Percentiles rank a stretch among this genome's conserved stretches.
These are phyloP conservation scores for Celastrina argiolus DNA, from an alignment of 2,888 invertebrate species.

Conservation along the genomic window DNA sequence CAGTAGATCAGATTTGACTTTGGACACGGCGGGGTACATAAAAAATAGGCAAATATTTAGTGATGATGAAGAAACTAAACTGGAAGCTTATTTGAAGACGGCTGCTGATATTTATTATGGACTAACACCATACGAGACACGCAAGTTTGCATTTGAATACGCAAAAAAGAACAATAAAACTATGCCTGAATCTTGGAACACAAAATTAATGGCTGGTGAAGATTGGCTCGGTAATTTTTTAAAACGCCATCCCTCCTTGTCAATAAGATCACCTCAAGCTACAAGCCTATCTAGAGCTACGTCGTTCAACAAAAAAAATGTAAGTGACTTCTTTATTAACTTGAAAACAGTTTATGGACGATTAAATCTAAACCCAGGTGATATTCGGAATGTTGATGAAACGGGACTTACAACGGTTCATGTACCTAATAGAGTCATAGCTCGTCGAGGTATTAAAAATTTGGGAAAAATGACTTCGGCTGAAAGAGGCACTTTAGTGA, in stretches of 20 bases:
- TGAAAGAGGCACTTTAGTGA: slow-evolving; percentile 26
- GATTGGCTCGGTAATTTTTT: too few relatives aligned
- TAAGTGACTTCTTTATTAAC: slow-evolving; percentile 25
- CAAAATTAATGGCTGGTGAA: too few relatives aligned
- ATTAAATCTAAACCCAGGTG: slow-evolving; percentile 24
- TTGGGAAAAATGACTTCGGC: slow-evolving; percentile 26
- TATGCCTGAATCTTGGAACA: too few relatives aligned
- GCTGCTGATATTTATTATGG: too few relatives aligned
- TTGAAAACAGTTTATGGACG: slow-evolving; percentile 24
- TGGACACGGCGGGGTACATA: neutral
- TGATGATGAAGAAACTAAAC: too few relatives aligned
- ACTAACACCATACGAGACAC: too few relatives aligned
- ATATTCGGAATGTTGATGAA: slow-evolving; percentile 31
- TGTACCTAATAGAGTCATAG: slow-evolving; percentile 20
- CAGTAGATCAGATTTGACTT: slow-evolving; percentile 26
- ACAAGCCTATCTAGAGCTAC: slow-evolving; percentile 26
- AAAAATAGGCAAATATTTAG: too few relatives aligned
- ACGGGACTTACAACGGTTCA: slow-evolving; percentile 29
- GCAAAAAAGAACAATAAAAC: too few relatives aligned
- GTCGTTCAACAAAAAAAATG: slow-evolving; percentile 28
- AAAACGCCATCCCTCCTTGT: neutral
- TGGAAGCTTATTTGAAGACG: too few relatives aligned
- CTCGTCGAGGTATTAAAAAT: slow-evolving; percentile 17
- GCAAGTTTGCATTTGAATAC: too few relatives aligned
- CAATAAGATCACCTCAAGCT: neutral